Evolutionary conservation across 2,888 invertebrate species (phyloP).

Genomic region (Zele albiditarsus): DNA sequence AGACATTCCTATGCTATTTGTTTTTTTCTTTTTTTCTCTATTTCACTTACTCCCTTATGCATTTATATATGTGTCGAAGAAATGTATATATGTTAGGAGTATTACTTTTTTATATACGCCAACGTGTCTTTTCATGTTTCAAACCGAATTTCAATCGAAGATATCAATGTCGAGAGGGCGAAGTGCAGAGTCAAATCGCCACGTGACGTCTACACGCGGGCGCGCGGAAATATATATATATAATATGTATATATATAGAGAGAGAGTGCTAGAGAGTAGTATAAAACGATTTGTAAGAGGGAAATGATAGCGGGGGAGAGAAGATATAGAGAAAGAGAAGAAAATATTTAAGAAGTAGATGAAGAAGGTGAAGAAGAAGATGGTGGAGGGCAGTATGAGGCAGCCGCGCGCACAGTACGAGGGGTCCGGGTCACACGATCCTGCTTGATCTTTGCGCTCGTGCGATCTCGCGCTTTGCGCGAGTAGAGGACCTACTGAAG

Average conservation of each 20-base stretch:
- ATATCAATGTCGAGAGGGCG: constrained; percentile 21
- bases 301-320: neutral
- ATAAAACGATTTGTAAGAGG: constrained; percentile 4
- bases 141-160: constrained; percentile 38
- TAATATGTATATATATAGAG: neutral
- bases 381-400: constrained; percentile 42
- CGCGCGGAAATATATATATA: neutral
- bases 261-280: neutral
- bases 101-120: neutral
- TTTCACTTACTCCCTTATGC: constrained; percentile 26
- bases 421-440: constrained; percentile 72
- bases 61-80: constrained; percentile 10
- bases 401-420: constrained; percentile 65
- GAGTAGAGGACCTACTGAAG: constrained; percentile 32
- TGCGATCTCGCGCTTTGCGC: constrained; percentile 63
- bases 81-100: neutral
- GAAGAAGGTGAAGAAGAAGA: constrained; percentile 19
- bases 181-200: constrained; percentile 26
- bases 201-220: constrained; percentile 19
- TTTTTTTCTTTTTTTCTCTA: constrained; percentile 11
- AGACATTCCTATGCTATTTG: constrained; percentile 22
- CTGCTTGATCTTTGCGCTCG: constrained; percentile 72
- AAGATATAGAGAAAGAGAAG: neutral
- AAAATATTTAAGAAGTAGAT: constrained; percentile 34
- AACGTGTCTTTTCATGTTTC: constrained; percentile 29